phyloP scores from a whole-genome alignment of 2,888 invertebrate genomes.

The Melieria crassipennis region DNA sequence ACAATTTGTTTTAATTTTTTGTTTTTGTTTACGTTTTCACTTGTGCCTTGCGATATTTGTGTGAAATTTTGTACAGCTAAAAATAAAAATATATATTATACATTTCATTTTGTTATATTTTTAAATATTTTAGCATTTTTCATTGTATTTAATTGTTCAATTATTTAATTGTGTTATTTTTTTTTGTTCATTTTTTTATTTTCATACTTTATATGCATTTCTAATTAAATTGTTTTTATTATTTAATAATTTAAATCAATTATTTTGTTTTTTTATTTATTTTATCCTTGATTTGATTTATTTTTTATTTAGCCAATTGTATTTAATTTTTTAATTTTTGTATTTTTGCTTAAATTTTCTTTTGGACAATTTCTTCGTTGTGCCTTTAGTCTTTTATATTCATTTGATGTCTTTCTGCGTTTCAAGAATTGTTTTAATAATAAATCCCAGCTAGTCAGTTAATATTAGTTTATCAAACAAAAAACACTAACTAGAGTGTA shows the following conservation, averaged over 20 bases:
- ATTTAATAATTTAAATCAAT: slow-evolving; percentile 11
- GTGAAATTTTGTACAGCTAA: no score
- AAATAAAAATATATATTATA: no score
- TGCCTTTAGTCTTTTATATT: background rate
- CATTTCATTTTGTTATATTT: no score
- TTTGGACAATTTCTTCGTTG: no score
- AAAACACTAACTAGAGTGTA: no score
- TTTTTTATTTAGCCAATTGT: background rate
- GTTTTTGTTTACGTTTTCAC: no score
- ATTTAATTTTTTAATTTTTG: slow-evolving; percentile 11
- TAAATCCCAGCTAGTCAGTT: background rate
- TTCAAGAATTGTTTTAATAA: background rate
- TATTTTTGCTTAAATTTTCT: slow-evolving; percentile 4
- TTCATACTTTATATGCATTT: slow-evolving; percentile 9
- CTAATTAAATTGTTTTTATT: background rate
- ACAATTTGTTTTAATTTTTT: no score
- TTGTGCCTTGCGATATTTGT: no score
- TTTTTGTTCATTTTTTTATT: background rate
- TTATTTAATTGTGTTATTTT: slow-evolving; percentile 8
- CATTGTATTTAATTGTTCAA: slow-evolving; percentile 4
- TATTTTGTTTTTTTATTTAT: background rate
- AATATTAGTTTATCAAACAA: no score
- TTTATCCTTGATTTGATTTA: background rate
- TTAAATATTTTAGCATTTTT: no score
- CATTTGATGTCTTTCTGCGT: background rate